Percentiles rank a stretch among this genome's conserved stretches.
These are phyloP conservation scores for Palythoa grandis DNA, from an alignment of 92 coral and sea anemone genomes.

Conservation along the genomic window DNA sequence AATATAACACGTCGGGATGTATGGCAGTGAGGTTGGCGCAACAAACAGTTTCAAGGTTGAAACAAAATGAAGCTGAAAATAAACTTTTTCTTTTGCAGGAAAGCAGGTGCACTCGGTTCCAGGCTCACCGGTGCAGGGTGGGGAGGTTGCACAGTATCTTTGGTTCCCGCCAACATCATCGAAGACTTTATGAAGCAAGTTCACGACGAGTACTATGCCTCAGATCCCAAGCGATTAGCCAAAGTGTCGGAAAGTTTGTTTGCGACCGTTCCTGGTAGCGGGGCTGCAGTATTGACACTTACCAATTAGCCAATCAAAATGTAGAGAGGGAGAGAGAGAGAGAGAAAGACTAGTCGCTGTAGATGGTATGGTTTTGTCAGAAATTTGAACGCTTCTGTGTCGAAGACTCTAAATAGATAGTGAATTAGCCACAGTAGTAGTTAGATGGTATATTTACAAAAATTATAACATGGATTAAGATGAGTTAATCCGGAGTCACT, in stretches of 20 bases:
- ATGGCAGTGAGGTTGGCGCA: too few species aligned
- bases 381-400: too few species aligned
- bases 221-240: conserved; percentile 71
- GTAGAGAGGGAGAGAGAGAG: background rate
- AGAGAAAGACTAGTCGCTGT: too few species aligned
- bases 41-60: too few species aligned
- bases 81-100: conserved; percentile 46
- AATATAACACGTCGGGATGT: too few species aligned
- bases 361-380: too few species aligned
- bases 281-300: conserved; percentile 79
- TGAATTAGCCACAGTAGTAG: too few species aligned
- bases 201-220: conserved; percentile 82
- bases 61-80: background rate
- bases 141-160: conserved; percentile 99
- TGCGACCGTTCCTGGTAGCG: conserved; percentile 96
- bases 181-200: conserved; percentile 79
- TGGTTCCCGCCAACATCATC: conserved; percentile 85
- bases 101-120: conserved; percentile 98
- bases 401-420: too few species aligned
- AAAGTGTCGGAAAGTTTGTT: conserved; percentile 86
- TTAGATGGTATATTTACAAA: too few species aligned
- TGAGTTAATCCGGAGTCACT: too few species aligned
- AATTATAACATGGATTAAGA: too few species aligned
- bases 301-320: conserved; percentile 28
- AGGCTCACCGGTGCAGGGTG: conserved; percentile 99